phyloP scores from a whole-genome alignment of 2,797 vertebrate genomes.

The Selene dorsalis region DNA sequence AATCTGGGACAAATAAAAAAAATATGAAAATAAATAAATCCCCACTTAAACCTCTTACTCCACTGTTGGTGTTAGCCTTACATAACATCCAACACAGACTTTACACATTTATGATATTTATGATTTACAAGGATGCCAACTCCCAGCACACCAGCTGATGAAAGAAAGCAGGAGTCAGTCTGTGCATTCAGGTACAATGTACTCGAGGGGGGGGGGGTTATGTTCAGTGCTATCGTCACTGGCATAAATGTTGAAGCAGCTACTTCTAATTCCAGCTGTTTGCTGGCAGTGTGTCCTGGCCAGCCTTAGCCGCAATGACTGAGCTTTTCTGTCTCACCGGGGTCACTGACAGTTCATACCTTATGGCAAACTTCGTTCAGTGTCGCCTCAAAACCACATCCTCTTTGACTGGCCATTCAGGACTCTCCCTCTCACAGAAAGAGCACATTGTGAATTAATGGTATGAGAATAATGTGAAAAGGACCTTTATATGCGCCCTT shows the following conservation, averaged over 20 bases:
- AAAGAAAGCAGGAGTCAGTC: not conserved
- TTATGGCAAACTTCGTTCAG: slow-evolving; percentile 58
- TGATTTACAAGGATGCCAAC: slow-evolving; percentile 1
- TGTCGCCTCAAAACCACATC: slow-evolving; percentile 68
- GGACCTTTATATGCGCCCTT: slow-evolving; percentile 35
- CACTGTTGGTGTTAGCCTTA: not conserved
- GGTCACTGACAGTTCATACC: slow-evolving; percentile 74
- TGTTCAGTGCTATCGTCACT: slow-evolving; percentile 19
- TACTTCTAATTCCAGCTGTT: slow-evolving; percentile 54
- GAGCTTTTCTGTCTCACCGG: slow-evolving; percentile 48
- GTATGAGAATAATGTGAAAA: slow-evolving; percentile 53
- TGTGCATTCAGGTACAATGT: not conserved
- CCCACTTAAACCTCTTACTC: slow-evolving; percentile 1
- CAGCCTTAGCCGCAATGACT: slow-evolving; percentile 46
- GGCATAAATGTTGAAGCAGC: slow-evolving; percentile 42
- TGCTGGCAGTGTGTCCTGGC: slow-evolving; percentile 33
- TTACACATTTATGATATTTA: slow-evolving; percentile 13
- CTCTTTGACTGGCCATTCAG: slow-evolving; percentile 48
- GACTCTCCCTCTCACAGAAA: slow-evolving; percentile 47
- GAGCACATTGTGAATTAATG: slow-evolving; percentile 52
- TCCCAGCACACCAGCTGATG: not conserved
- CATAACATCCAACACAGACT: slow-evolving; percentile 10
- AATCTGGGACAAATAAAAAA: slow-evolving; percentile 10
- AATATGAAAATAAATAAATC: slow-evolving; percentile 10
- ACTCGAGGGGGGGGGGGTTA: not conserved